phyloP scores from a whole-genome alignment of 2,113 vertebrate species.

The Triplophysa siluroides region DNA sequence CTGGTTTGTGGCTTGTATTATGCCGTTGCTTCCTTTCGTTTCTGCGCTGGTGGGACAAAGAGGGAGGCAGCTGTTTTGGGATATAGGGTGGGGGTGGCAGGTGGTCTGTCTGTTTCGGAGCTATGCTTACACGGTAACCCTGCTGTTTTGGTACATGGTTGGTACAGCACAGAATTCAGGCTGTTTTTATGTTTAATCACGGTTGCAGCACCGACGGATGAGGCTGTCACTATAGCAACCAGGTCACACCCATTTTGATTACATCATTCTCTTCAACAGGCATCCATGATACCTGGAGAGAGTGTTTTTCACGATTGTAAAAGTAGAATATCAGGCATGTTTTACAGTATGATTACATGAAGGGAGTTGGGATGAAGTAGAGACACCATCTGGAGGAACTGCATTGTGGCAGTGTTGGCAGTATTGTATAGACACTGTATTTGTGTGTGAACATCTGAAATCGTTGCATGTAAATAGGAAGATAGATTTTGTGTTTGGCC shows the following conservation, averaged over 20 bases:
- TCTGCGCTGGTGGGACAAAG: conserved; percentile 6
- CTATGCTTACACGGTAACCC: conserved; percentile 41
- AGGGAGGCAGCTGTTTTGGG: conserved; percentile 18
- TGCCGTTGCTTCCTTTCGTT: neutral
- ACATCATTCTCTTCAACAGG: conserved; percentile 64
- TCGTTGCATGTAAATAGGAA: neutral
- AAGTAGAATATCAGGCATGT: neutral
- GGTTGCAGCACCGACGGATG: conserved; percentile 38
- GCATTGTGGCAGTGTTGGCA: neutral
- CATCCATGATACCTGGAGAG: conserved; percentile 61
- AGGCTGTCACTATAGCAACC: conserved; percentile 71
- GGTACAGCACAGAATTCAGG: conserved; percentile 28
- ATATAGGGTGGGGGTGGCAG: conserved; percentile 1
- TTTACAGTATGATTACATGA: neutral
- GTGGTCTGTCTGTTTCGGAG: conserved; percentile 52
- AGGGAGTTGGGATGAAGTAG: neutral
- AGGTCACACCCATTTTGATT: conserved; percentile 70
- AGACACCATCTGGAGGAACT: neutral
- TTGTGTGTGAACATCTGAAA: neutral
- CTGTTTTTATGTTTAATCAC: conserved; percentile 29
- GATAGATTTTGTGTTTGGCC: neutral
- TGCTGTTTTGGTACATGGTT: neutral
- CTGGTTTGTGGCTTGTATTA: neutral
- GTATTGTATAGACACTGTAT: neutral
- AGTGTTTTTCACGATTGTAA: neutral